Evolutionary conservation across 1,140 invertebrate species (phyloP).

Genomic region (Zophobas atratus): DNA sequence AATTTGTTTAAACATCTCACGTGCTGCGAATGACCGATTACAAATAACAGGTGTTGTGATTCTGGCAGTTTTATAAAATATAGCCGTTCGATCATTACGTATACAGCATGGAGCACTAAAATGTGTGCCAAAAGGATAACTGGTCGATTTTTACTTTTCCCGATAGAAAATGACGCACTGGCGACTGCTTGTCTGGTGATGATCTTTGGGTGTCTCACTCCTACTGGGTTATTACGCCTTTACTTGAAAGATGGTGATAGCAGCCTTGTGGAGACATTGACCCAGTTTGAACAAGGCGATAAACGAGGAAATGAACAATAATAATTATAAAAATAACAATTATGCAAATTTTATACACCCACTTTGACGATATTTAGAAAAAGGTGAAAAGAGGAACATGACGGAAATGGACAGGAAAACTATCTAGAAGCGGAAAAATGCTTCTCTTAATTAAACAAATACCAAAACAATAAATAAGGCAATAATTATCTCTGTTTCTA

Average conservation of each 20-base stretch:
- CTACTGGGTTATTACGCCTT: neutral
- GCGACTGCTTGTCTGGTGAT: slow-evolving; percentile 33
- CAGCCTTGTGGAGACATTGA: slow-evolving; percentile 44
- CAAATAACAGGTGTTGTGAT: slow-evolving; percentile 9
- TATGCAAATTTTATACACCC: slow-evolving; percentile 20
- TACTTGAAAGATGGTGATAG: slow-evolving; percentile 37
- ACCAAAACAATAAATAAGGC: slow-evolving; percentile 20
- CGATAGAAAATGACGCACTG: slow-evolving; percentile 30
- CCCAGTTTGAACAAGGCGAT: slow-evolving; percentile 46
- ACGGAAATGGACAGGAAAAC: too few relatives aligned
- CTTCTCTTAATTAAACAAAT: slow-evolving; percentile 2
- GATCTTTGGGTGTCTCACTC: slow-evolving; percentile 33
- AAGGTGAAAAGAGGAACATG: neutral
- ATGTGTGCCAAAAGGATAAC: slow-evolving; percentile 30
- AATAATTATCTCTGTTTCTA: neutral
- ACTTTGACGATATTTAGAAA: neutral
- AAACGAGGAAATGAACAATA: slow-evolving; percentile 43
- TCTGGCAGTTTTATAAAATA: slow-evolving; percentile 18
- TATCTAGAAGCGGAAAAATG: too few relatives aligned
- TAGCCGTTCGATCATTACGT: slow-evolving; percentile 14
- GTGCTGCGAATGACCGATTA: slow-evolving; percentile 14
- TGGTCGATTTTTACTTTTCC: slow-evolving; percentile 32
- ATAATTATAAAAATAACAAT: slow-evolving; percentile 27
- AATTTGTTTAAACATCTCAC: slow-evolving; percentile 36
- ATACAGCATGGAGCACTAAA: slow-evolving; percentile 1